Evolutionary conservation across 2,888 invertebrate species (phyloP), one percentile per base, ranked within the genome.

Genomic region (Drosophila setosimentum): DNA sequence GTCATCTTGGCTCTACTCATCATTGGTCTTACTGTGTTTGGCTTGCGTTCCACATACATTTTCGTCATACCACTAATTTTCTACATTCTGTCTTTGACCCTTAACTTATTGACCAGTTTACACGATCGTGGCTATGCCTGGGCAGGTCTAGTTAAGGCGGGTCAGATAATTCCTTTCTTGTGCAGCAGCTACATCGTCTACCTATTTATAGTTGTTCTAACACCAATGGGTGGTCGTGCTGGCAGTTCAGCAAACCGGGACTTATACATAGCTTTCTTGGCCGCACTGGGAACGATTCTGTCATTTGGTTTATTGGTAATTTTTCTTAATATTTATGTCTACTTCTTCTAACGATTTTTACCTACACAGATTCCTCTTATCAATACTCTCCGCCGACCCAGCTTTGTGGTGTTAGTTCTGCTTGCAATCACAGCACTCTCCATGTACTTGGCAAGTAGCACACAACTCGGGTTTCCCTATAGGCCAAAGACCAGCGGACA

Each of bases 391-490:
- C 83, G 83, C 6, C 51, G 79, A 2, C 81, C 82, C 2, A 76
- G 62, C 21, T 16, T 65, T 30, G 71, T 83, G 3, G 3, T 82
- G 0, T 10, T 65, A 7, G 18, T 40, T 11, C 54, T 82, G 18
- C 5, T 82, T 51, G 60, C 58, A 8, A 11, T 68, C 0, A 65
- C 55, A 32, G 67, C 50, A 2, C 4, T 82, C 6, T 50, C 60
- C 27, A 27, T 70, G 8, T 73, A 68, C 21, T 49, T 73, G 3
- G 84, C 82, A 8, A 68, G 86, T 18, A 90, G 94, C 27, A 94
- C 95, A 1, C 93, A 94, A 2, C 73, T 95, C 13, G 95, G 95
- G 21, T 95, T 95, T 78, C 95, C 95, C 0, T 95, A 94, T 80
- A 93, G 93, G 21, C 93, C 93, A 40, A 92, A 93, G 61, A 91